Evolutionary conservation across 2,113 vertebrate species (phyloP).

Genomic region (Otis tarda): DNA sequence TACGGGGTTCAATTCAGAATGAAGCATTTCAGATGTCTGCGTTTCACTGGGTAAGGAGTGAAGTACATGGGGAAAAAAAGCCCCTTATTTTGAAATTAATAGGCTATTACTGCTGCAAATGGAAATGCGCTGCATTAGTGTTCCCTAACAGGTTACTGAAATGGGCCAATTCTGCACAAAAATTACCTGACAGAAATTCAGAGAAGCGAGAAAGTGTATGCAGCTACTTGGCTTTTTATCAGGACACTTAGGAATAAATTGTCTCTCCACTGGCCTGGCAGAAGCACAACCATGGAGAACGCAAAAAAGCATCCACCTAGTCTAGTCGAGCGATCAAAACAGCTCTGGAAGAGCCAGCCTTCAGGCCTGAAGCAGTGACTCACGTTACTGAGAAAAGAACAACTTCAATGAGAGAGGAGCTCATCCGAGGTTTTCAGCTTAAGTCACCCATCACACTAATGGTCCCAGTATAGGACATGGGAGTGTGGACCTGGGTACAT

Average conservation of each 20-base stretch:
- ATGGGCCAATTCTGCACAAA: not conserved
- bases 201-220: not conserved
- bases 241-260: conserved; percentile 25
- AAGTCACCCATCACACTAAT: not conserved
- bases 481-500: not conserved
- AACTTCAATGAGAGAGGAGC: not conserved
- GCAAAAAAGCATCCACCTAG: not conserved
- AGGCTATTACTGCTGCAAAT: not conserved
- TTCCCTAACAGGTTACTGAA: not conserved
- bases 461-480: not conserved
- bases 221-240: conserved; percentile 10
- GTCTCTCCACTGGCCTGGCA: not conserved
- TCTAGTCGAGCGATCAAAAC: not conserved
- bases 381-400: not conserved
- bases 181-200: conserved; percentile 24
- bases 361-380: not conserved
- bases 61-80: not conserved
- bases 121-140: not conserved
- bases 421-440: not conserved
- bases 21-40: not conserved
- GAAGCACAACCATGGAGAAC: not conserved
- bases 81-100: conserved; percentile 6
- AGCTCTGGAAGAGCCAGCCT: not conserved
- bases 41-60: not conserved
- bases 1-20: not conserved